These are phyloP conservation scores for Crotalus viridis DNA, from an alignment of 2,113 vertebrate genomes.

Conservation along the genomic window DNA sequence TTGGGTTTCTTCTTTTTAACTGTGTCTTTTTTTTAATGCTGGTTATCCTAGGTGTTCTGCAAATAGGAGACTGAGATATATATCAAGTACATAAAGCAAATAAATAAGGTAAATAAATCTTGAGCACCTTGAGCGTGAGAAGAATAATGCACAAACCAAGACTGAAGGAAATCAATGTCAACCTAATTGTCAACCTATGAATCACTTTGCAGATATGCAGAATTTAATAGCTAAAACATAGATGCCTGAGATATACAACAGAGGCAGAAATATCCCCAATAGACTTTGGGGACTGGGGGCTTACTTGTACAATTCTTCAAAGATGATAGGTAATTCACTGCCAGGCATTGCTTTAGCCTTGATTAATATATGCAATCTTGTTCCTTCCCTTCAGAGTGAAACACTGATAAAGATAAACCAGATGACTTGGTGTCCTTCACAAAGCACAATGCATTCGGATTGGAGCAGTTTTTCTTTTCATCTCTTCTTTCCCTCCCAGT, in stretches of 20 bases:
- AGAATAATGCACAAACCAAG: slow-evolving; percentile 17
- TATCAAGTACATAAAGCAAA: not conserved
- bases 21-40: too few relatives aligned
- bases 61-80: not conserved
- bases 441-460: slow-evolving; percentile 80
- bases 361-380: slow-evolving; percentile 84
- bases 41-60: not conserved
- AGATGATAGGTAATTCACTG: slow-evolving; percentile 87
- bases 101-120: not conserved
- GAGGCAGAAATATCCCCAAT: slow-evolving; percentile 87
- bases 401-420: slow-evolving; percentile 81
- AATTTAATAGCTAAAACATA: slow-evolving; percentile 77
- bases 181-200: slow-evolving; percentile 76
- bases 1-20: too few relatives aligned
- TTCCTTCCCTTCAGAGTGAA: slow-evolving; percentile 79
- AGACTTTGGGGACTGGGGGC: slow-evolving; percentile 87
- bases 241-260: slow-evolving; percentile 76
- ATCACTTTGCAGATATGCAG: slow-evolving; percentile 67
- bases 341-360: slow-evolving; percentile 86
- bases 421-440: slow-evolving; percentile 74
- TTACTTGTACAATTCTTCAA: slow-evolving; percentile 97
- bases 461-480: slow-evolving; percentile 73
- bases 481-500: slow-evolving; percentile 39
- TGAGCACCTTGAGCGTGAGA: not conserved
- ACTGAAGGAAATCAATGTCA: slow-evolving; percentile 40